Evolutionary conservation across 1,140 invertebrate species (phyloP).

Genomic region (Trichomalopsis sarcophagae): DNA sequence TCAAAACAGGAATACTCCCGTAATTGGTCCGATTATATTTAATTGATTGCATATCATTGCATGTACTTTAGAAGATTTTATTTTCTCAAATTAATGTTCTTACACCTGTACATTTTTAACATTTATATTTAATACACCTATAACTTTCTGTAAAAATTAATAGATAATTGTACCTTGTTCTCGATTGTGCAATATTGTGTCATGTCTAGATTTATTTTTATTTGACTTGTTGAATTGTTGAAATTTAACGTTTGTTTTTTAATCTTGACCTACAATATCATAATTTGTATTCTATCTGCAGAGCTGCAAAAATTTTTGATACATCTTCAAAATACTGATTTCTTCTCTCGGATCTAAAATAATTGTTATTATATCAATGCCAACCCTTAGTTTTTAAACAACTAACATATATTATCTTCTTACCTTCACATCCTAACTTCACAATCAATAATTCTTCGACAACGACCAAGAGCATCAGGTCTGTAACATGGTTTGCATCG

Average conservation of each 20-base stretch:
- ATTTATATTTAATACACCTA: too few species aligned
- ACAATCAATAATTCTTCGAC: slow-evolving; percentile 27
- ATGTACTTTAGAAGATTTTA: too few species aligned
- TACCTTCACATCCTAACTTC: neutral
- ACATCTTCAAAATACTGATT: neutral
- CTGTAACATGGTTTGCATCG: slow-evolving; percentile 24
- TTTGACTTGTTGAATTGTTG: neutral
- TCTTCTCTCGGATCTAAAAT: neutral
- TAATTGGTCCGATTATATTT: too few species aligned
- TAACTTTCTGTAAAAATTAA: neutral
- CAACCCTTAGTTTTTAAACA: too few species aligned
- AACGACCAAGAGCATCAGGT: neutral
- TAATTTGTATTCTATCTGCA: neutral
- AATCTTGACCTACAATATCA: too few species aligned
- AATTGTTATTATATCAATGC: neutral
- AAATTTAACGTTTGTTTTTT: too few species aligned
- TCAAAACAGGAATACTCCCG: too few species aligned
- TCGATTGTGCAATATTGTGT: neutral
- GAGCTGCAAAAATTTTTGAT: neutral
- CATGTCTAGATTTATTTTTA: neutral
- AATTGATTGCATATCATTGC: too few species aligned
- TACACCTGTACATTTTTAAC: too few species aligned
- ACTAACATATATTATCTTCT: too few species aligned
- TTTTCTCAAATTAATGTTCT: too few species aligned
- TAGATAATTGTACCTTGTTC: neutral